Evolutionary conservation across 2,113 vertebrate species (phyloP), one percentile per base, ranked within the genome.

Genomic region (Anguilla japonica): DNA sequence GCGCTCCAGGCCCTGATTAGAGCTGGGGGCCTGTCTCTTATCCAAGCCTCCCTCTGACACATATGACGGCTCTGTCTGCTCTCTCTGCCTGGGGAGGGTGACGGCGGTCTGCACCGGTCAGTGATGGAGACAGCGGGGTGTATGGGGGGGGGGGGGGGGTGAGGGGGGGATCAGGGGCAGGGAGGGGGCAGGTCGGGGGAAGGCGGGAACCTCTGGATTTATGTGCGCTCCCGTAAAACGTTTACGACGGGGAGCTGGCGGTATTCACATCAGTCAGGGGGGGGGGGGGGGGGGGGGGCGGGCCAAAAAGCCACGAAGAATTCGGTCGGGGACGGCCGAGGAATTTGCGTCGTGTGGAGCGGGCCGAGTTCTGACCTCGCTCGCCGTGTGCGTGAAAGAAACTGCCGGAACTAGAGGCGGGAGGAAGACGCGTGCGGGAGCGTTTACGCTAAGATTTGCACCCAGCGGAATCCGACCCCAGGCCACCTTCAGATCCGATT

Each of bases 211-310:
- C 85, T 85, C 50, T 1, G 80, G 88, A 93, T 94, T 92, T 94
- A 93, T 90, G 88, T 82, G 82, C 84, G 79, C 20, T 34, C 57
- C 84, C 81, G 87, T 89, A 92, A 92, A 90, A 90, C 34, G 40
- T 93, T 94, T 91, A 94, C 29, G 41, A 93, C 50, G 89, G 60
- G 40, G 84, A 91, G 85, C 85, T 46, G 67, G 87, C 43, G 67
- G 84, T 90, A 88, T 90, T 89, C 81, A 88, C 57, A 86, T 91
- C 79, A 80, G 81, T 84, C 71, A n/a, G 67, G 8, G 29, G 87
- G 15, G 14, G 26, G 57, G 56, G 56, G 14, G 57, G 22, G 81
- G 79, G 81, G 26, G 78, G 20, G 79, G 79, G 41, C 34, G 34
- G 34, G 67, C 84, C 67, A 60, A 22, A 8, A 20, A 63, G 40